Percentiles rank a stretch among this genome's conserved stretches.
Evolutionary conservation across 2,797 vertebrate species (phyloP).

Genomic region (Mus caroli): DNA sequence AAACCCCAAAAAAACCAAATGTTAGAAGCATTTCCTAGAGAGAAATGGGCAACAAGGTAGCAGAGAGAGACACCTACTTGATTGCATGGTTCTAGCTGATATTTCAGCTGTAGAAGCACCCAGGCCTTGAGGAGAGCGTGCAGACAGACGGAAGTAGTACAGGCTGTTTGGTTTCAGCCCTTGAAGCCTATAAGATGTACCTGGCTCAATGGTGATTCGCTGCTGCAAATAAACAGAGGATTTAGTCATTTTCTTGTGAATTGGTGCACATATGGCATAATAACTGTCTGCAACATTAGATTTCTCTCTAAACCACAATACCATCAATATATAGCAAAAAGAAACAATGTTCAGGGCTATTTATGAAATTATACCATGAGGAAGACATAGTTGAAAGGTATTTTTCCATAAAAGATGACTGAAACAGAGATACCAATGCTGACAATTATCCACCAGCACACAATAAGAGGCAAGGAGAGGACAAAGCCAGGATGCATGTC

Average conservation of each 20-base stretch:
- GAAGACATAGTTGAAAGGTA: background rate
- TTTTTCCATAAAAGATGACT: background rate
- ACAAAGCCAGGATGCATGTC: background rate
- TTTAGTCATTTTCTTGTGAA: slow-evolving; percentile 34
- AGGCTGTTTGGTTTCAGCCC: slow-evolving; percentile 98
- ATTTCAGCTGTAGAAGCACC: slow-evolving; percentile 98
- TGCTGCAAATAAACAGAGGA: slow-evolving; percentile 90
- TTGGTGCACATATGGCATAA: background rate
- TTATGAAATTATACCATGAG: background rate
- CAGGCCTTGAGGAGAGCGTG: slow-evolving; percentile 96
- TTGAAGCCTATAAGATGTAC: slow-evolving; percentile 95
- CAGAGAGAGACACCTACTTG: slow-evolving; percentile 98
- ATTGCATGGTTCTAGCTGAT: slow-evolving; percentile 98
- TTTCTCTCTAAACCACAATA: background rate
- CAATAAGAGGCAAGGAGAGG: background rate
- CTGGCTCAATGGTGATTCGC: slow-evolving; percentile 95
- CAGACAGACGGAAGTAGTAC: slow-evolving; percentile 97
- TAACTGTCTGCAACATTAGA: background rate
- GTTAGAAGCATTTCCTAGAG: background rate
- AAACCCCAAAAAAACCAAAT: background rate
- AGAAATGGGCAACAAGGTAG: slow-evolving; percentile 64
- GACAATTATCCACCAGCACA: background rate
- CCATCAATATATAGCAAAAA: background rate
- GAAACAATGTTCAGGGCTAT: background rate
- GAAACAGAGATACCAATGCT: background rate